A percentile compares a stretch with the other conserved stretches of the same genome.
phyloP scores from a whole-genome alignment of 53 echinoderm and acorn worm genomes.

The Echinometra lucunter region DNA sequence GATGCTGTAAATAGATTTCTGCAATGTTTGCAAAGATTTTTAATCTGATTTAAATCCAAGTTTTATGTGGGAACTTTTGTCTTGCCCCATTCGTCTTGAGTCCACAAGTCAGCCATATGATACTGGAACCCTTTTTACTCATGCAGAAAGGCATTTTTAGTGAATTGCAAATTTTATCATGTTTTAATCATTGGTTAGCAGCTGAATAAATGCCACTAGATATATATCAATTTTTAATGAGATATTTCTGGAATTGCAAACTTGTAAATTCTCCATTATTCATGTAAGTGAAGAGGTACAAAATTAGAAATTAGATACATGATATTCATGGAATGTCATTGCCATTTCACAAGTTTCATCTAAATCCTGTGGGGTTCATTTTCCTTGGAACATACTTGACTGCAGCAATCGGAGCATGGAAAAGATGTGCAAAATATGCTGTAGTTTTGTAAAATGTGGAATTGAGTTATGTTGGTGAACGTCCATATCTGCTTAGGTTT shows the following conservation, averaged over 20 bases:
- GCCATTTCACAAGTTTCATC: no score
- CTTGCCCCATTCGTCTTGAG: background rate
- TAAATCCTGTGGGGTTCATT: background rate
- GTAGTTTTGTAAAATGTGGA: background rate
- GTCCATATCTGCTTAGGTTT: background rate
- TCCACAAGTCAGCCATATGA: background rate
- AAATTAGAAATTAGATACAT: background rate
- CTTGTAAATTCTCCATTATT: background rate
- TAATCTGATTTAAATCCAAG: background rate
- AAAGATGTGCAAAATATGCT: background rate
- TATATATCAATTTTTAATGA: background rate
- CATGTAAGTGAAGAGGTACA: background rate
- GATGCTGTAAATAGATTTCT: background rate
- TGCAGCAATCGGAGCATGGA: background rate
- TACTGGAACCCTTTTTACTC: background rate
- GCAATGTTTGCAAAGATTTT: background rate
- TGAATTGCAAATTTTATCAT: background rate
- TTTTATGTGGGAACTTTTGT: background rate
- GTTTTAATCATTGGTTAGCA: background rate
- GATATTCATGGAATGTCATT: background rate
- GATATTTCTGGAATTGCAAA: background rate
- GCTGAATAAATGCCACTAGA: background rate
- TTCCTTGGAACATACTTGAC: background rate
- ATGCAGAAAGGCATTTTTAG: background rate
- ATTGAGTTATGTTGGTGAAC: background rate